A percentile compares a stretch with the other conserved stretches of the same genome.
Evolutionary conservation across 2,797 vertebrate genomes (phyloP).

Genomic region (Nannoperca obscura): DNA sequence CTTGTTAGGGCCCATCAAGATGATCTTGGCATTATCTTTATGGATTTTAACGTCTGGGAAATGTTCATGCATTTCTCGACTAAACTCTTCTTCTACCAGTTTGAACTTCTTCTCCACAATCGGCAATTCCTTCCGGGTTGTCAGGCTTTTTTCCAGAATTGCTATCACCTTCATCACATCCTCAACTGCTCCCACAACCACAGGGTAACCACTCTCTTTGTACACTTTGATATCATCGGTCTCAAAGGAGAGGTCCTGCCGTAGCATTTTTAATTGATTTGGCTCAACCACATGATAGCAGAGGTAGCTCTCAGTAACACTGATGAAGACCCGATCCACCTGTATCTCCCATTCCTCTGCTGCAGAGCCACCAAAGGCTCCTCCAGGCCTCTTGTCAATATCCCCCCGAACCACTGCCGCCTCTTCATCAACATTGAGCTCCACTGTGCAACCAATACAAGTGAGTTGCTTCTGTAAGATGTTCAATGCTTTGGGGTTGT

Average conservation of each 20-base stretch:
- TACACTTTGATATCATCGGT: constrained; percentile 64
- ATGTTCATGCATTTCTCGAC: constrained; percentile 8
- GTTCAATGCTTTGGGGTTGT: constrained; percentile 44
- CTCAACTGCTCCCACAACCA: constrained; percentile 68
- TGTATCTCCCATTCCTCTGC: constrained; percentile 58
- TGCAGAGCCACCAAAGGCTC: constrained; percentile 12
- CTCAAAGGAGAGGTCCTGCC: constrained; percentile 35
- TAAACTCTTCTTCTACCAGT: constrained; percentile 69
- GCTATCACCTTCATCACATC: constrained; percentile 50
- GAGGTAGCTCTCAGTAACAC: constrained; percentile 37
- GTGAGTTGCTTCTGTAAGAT: constrained; percentile 55
- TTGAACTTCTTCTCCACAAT: constrained; percentile 50
- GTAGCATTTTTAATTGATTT: constrained; percentile 26
- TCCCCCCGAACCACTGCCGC: constrained; percentile 59
- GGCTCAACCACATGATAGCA: constrained; percentile 61
- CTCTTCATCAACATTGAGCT: constrained; percentile 44
- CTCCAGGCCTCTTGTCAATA: constrained; percentile 26
- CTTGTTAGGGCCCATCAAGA: constrained; percentile 62
- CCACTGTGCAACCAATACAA: constrained; percentile 31
- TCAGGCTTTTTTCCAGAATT: constrained; percentile 38
- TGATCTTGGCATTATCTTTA: background rate
- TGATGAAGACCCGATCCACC: constrained; percentile 45
- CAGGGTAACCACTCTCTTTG: constrained; percentile 39
- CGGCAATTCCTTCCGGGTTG: constrained; percentile 26
- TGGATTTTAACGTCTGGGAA: constrained; percentile 46